Conservation (phyloP, 2,888 invertebrate species). For the Gasteruption jaculator region DNA sequence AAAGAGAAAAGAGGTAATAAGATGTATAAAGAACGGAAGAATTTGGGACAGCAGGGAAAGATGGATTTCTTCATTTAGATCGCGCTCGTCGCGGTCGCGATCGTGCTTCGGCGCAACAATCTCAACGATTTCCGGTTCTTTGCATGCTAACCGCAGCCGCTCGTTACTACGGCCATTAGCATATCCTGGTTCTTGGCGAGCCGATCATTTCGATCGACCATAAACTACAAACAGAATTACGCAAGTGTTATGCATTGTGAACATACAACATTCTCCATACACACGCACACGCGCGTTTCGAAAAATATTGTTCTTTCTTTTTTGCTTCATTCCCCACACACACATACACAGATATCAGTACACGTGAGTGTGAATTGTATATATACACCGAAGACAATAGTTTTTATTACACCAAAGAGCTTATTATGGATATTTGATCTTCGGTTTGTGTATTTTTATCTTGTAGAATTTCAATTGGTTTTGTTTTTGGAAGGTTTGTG, state of each 20-base stretch:
- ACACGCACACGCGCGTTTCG: too few relatives aligned
- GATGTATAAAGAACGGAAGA: neutral
- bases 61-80: conserved; percentile 16
- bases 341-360: too few relatives aligned
- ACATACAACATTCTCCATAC: too few relatives aligned
- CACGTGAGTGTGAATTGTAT: too few relatives aligned
- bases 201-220: conserved; percentile 26
- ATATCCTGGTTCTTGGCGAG: conserved; percentile 24
- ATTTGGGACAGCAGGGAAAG: neutral
- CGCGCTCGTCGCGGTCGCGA: conserved; percentile 2
- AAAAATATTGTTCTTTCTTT: too few relatives aligned
- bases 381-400: too few relatives aligned
- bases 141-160: conserved; percentile 2
- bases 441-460: too few relatives aligned
- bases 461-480: too few relatives aligned
- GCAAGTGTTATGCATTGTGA: conserved; percentile 24
- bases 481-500: too few relatives aligned
- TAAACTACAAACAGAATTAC: conserved; percentile 24
- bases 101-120: conserved; percentile 21
- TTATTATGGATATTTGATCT: too few relatives aligned
- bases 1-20: neutral
- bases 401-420: too few relatives aligned
- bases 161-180: conserved; percentile 18
- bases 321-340: too few relatives aligned
- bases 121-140: conserved; percentile 27